phyloP scores from a whole-genome alignment of 2,888 invertebrate species.

The Zhuqinia jingwanae region DNA sequence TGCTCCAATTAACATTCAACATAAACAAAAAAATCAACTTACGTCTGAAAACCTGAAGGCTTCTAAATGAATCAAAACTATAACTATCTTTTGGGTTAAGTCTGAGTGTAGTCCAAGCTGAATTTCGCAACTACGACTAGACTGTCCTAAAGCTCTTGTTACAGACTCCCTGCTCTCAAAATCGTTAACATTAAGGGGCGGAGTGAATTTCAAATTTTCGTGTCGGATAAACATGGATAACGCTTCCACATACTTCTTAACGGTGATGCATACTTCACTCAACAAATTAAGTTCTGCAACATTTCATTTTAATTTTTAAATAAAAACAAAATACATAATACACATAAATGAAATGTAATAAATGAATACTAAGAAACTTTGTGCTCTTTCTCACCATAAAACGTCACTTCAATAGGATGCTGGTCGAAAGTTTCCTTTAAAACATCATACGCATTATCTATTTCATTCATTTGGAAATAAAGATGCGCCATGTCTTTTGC shows the following conservation, averaged over 20 bases:
- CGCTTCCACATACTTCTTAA: constrained; percentile 87
- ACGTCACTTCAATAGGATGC: constrained; percentile 86
- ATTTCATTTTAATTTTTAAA: constrained; percentile 22
- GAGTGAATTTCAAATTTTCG: constrained; percentile 83
- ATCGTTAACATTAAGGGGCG: constrained; percentile 30
- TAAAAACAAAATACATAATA: constrained; percentile 15
- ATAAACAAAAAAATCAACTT: background rate
- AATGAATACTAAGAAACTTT: too few species aligned
- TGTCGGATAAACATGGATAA: constrained; percentile 86
- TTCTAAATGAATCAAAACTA: constrained; percentile 76
- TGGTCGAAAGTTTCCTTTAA: constrained; percentile 89
- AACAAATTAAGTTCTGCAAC: constrained; percentile 90
- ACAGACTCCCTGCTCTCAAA: constrained; percentile 53
- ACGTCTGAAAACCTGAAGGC: constrained; percentile 74
- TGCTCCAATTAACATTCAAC: constrained; percentile 8
- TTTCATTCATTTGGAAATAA: constrained; percentile 88
- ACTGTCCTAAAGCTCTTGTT: constrained; percentile 48
- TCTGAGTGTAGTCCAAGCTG: constrained; percentile 71
- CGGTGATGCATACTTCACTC: constrained; percentile 88
- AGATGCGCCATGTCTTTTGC: constrained; percentile 88
- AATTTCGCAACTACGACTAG: constrained; percentile 49
- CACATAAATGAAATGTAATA: too few species aligned
- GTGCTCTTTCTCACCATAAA: constrained; percentile 82
- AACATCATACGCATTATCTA: constrained; percentile 87
- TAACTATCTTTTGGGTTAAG: constrained; percentile 74